Evolutionary conservation across 1,140 invertebrate species (phyloP).

Genomic region (Camponotus pennsylvanicus): DNA sequence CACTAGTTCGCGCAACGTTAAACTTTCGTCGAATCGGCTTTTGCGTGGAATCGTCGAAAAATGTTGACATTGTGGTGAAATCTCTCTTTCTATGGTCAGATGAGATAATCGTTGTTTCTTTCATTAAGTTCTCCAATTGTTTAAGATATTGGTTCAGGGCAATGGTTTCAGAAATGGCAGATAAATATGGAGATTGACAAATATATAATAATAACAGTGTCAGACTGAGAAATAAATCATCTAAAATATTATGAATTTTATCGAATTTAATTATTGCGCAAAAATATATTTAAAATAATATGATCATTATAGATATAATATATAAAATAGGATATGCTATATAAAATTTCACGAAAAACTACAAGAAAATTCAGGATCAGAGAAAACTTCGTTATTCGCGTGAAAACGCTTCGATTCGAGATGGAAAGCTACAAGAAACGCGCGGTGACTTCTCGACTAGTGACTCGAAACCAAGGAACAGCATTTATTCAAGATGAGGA

Average conservation of each 20-base stretch:
- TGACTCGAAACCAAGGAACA: slow-evolving; percentile 80
- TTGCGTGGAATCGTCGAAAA: not conserved
- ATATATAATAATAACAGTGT: too few relatives aligned
- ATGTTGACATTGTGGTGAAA: slow-evolving; percentile 27
- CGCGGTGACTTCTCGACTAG: slow-evolving; percentile 70
- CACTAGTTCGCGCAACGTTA: slow-evolving; percentile 14
- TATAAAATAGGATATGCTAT: not conserved
- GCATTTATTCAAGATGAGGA: slow-evolving; percentile 84
- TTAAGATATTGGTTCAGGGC: not conserved
- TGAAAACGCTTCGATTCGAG: slow-evolving; percentile 15
- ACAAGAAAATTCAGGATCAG: not conserved
- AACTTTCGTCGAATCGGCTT: slow-evolving; percentile 26
- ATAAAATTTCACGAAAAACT: slow-evolving; percentile 4
- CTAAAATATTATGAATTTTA: not conserved
- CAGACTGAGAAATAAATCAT: too few relatives aligned
- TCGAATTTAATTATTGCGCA: too few relatives aligned
- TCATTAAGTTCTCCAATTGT: not conserved
- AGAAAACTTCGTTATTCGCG: slow-evolving; percentile 18
- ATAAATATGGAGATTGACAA: not conserved
- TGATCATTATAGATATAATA: not conserved
- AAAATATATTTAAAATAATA: not conserved
- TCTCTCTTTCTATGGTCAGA: not conserved
- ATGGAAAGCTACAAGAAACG: slow-evolving; percentile 14
- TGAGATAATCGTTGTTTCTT: not conserved
- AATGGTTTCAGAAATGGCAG: not conserved